phyloP scores from a whole-genome alignment of 2,888 invertebrate species.

The Chloroclysta siterata region DNA sequence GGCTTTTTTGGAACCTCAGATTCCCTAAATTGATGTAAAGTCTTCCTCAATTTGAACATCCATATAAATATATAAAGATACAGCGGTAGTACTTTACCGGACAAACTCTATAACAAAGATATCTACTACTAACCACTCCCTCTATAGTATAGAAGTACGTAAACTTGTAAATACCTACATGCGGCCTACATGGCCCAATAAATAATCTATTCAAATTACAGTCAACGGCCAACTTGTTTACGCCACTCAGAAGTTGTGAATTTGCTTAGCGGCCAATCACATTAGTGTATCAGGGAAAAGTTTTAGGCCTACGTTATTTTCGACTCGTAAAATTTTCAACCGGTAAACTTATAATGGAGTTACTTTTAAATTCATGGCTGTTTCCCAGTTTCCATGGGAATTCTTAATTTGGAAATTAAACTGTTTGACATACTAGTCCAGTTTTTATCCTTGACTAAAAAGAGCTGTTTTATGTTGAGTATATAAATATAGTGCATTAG shows the following conservation, averaged over 20 bases:
- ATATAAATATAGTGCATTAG: no score
- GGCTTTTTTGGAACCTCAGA: no score
- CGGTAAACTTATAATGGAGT: slow-evolving; percentile 76
- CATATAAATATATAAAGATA: no score
- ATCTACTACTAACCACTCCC: no score
- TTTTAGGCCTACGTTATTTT: slow-evolving; percentile 69
- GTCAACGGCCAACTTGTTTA: slow-evolving; percentile 55
- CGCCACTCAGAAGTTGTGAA: slow-evolving; percentile 70
- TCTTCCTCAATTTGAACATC: no score
- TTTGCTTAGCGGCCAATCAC: slow-evolving; percentile 69
- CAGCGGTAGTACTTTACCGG: no score
- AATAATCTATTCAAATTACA: slow-evolving; percentile 39
- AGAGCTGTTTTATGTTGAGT: no score
- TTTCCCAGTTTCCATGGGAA: slow-evolving; percentile 54
- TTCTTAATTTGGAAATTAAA: slow-evolving; percentile 54
- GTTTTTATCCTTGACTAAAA: no score
- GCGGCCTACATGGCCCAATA: slow-evolving; percentile 26
- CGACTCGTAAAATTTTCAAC: slow-evolving; percentile 65
- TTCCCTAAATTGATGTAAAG: no score
- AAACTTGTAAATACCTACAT: not conserved
- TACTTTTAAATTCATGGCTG: slow-evolving; percentile 73
- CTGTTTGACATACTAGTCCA: slow-evolving; percentile 40
- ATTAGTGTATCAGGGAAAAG: slow-evolving; percentile 68
- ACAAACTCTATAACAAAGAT: no score
- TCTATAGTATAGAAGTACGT: no score